Evolutionary conservation across 2,888 invertebrate genomes (phyloP).

Genomic region (Callyntrura guangdongensis): DNA sequence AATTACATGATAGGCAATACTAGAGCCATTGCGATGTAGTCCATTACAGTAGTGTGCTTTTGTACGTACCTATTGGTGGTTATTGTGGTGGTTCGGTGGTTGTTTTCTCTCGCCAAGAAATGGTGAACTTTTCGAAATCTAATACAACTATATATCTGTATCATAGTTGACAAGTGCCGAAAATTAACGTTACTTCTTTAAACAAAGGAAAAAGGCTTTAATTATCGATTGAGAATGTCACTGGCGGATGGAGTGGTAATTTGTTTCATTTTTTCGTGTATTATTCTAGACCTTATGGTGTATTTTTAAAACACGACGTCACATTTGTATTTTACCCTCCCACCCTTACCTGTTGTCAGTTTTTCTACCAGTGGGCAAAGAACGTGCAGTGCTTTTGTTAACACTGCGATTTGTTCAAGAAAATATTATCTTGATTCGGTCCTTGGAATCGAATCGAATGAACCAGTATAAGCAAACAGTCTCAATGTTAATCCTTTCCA

Average conservation of each 20-base stretch:
- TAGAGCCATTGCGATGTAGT: no score
- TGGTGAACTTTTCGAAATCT: not conserved
- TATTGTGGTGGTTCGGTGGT: no score
- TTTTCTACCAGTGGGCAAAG: not conserved
- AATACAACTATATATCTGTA: not conserved
- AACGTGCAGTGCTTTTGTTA: no score
- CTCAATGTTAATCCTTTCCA: no score
- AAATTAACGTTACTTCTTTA: not conserved
- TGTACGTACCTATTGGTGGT: no score
- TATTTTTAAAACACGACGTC: not conserved
- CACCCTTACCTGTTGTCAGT: not conserved
- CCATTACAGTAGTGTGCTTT: no score
- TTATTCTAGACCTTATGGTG: not conserved
- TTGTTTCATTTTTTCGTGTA: not conserved
- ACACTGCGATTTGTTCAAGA: not conserved
- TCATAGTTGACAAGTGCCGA: not conserved
- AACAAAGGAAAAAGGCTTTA: not conserved
- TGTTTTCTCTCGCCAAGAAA: no score
- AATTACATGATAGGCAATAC: no score
- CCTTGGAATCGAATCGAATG: no score
- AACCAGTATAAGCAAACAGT: no score
- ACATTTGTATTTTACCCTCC: not conserved
- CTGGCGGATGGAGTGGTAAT: constrained; percentile 67
- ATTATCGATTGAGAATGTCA: constrained; percentile 51
- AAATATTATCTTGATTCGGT: no score